Percentiles rank a stretch among this genome's conserved stretches.
These are phyloP conservation scores for Hippopotamyrus pictus DNA, from an alignment of 2,797 vertebrate species.

Conservation along the genomic window DNA sequence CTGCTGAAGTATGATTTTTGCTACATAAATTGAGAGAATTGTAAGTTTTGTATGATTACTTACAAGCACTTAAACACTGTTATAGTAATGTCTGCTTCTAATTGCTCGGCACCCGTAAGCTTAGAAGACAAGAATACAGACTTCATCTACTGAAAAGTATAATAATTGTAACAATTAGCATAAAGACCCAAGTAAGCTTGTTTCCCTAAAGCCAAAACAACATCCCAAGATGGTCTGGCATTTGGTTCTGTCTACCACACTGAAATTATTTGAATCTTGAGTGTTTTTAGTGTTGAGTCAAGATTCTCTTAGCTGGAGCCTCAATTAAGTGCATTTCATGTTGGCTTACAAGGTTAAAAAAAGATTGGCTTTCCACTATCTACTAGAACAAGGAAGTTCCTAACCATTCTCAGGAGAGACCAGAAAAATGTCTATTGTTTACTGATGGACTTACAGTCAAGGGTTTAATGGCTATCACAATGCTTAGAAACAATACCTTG, in stretches of 20 bases:
- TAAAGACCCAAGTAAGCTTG: neutral
- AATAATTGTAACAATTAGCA: neutral
- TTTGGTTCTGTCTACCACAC: neutral
- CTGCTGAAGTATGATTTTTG: neutral
- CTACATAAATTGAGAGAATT: neutral
- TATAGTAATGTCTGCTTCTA: neutral
- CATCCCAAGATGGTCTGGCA: neutral
- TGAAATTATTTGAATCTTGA: neutral
- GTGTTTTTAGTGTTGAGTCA: neutral
- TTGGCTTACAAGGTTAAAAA: slow-evolving; percentile 16
- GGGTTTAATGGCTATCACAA: neutral
- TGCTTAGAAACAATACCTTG: neutral
- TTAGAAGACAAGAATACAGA: neutral
- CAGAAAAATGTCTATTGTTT: slow-evolving; percentile 20
- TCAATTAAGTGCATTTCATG: neutral
- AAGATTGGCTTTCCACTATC: slow-evolving; percentile 4
- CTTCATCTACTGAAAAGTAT: neutral
- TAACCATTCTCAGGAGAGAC: slow-evolving; percentile 16
- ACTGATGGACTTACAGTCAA: slow-evolving; percentile 17
- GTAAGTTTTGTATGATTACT: neutral
- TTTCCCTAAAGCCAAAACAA: neutral
- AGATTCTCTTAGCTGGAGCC: neutral
- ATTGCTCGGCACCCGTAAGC: neutral
- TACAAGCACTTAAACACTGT: neutral
- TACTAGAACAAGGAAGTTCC: slow-evolving; percentile 11